phyloP scores from a whole-genome alignment of 2,888 invertebrate species.

The Brenthis daphne region DNA sequence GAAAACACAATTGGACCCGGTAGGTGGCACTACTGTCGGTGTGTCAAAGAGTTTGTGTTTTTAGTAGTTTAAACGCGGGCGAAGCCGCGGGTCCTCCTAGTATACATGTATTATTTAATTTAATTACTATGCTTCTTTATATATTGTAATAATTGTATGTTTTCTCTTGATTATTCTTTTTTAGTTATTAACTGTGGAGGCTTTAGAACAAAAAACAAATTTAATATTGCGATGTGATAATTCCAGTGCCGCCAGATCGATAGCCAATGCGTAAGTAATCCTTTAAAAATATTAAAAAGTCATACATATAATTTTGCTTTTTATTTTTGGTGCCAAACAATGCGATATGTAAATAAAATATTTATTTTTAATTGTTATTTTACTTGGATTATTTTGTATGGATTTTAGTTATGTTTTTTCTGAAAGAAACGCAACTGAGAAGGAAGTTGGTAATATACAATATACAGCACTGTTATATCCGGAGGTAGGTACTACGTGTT shows the following conservation, averaged over 20 bases:
- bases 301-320: background rate
- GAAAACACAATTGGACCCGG: too few species aligned
- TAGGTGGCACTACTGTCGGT: too few species aligned
- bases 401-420: constrained; percentile 64
- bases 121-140: too few species aligned
- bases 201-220: constrained; percentile 49
- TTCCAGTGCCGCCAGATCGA: constrained; percentile 48
- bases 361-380: too few species aligned
- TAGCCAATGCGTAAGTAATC: constrained; percentile 58
- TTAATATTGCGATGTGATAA: constrained; percentile 57
- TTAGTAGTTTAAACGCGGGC: too few species aligned
- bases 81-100: too few species aligned
- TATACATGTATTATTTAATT: too few species aligned
- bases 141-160: background rate
- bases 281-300: background rate
- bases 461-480: constrained; percentile 56
- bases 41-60: too few species aligned
- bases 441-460: constrained; percentile 48
- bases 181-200: constrained; percentile 59
- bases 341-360: too few species aligned
- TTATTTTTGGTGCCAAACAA: background rate
- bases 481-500: constrained; percentile 49
- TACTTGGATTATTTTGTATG: background rate
- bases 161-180: background rate
- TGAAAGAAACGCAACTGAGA: constrained; percentile 50